Evolutionary conservation across 2,113 vertebrate species (phyloP), one percentile per base, ranked within the genome.

Genomic region (Muntiacus muntjak): DNA sequence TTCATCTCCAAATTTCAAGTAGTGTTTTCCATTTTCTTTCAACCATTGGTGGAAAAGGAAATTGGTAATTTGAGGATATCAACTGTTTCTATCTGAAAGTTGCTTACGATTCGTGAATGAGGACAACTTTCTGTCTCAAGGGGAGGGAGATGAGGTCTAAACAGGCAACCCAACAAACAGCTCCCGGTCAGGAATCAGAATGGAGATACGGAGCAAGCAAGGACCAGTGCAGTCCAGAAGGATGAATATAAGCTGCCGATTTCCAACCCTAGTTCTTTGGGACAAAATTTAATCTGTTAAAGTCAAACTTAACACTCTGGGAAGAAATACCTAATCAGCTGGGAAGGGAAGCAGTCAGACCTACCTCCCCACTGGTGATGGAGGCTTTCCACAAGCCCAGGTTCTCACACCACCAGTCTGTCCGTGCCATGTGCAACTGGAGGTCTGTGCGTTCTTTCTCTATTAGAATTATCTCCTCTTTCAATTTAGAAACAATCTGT

Each of bases 331-430:
- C 2, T 83, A 83, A 30, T 19, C n/a, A 62, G 50, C 1, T 4
- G 19, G 14, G 43, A 89, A 9, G 36, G 26, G 19, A 55, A 21
- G 36, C 71, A 55, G 50, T 15, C 28, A 25, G 2, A 5, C 92
- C 36, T 97, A 99, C 99, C 99, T 99, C 99, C 7, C 99, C 99
- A 40, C 98, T 98, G 87, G 99, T 99, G 82, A 99, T 99, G 28
- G 98, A 97, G 6, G 99, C 99, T 98, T 99, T 99, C 99, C 99
- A 99, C 98, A 99, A 98, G 33, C 99, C 99, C 17, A 99, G 98
- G 96, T 99, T 99, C 97, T 99, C 99, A 98, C 99, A 99, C 99
- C 99, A 99, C 99, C 99, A 99, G 92, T 99, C 99, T 0, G 99
- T 99, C 92, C 99, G 99, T 6, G 98, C 99, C 98, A 99, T 99